phyloP scores from a whole-genome alignment of 2,888 invertebrate genomes.

The Heliconius sara region DNA sequence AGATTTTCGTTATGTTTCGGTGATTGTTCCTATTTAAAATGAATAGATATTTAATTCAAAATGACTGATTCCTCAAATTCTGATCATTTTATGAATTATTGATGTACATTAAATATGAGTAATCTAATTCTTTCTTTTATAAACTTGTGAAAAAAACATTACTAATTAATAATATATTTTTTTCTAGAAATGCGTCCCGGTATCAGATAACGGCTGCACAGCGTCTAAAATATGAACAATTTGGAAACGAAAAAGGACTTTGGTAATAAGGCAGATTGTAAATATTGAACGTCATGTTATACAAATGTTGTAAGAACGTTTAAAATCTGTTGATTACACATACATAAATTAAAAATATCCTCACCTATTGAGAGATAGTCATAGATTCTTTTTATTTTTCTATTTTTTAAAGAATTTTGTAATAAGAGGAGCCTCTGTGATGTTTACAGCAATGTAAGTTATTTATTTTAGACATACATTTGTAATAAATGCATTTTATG shows the following conservation, averaged over 20 bases:
- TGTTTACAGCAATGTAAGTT: neutral
- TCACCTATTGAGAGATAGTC: neutral
- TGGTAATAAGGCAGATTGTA: neutral
- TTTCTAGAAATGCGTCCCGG: slow-evolving; percentile 57
- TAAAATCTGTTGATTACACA: too few species aligned
- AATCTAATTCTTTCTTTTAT: neutral
- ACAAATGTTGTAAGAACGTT: neutral
- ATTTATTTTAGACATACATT: slow-evolving; percentile 12
- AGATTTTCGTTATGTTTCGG: too few species aligned
- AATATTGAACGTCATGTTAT: slow-evolving; percentile 17
- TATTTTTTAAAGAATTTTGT: neutral
- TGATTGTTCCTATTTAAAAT: too few species aligned
- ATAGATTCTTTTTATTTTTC: neutral
- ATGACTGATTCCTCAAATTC: too few species aligned
- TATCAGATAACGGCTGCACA: slow-evolving; percentile 57
- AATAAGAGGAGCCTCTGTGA: neutral
- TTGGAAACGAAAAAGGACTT: slow-evolving; percentile 2
- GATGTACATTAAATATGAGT: neutral
- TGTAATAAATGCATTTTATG: slow-evolving; percentile 8
- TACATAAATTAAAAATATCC: neutral
- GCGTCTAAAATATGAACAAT: slow-evolving; percentile 41
- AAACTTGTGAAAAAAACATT: neutral
- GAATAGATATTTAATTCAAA: too few species aligned
- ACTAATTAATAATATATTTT: slow-evolving; percentile 26
- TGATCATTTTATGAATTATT: neutral